Conservation (phyloP, 2,888 invertebrate genomes). For the Lordiphosa andalusiaca region DNA sequence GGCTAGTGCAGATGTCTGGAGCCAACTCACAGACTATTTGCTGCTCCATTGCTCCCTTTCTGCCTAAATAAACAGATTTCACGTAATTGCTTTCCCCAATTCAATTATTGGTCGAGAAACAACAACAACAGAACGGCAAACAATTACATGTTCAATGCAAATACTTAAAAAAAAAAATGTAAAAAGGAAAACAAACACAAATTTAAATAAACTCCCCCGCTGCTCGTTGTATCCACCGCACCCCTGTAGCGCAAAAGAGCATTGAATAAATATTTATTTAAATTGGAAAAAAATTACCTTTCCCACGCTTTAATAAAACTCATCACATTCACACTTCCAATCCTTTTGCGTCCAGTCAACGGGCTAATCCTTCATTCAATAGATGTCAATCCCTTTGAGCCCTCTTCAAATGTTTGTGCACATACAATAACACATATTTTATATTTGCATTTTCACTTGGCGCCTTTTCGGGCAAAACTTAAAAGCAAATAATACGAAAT, state of each 20-base stretch:
- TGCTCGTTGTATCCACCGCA: conserved; percentile 17
- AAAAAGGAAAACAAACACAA: conserved; percentile 21
- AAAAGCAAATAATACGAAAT: conserved; percentile 39
- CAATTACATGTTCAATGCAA: conserved; percentile 53
- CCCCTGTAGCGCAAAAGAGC: conserved; percentile 40
- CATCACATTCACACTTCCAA: conserved; percentile 8
- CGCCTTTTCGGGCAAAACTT: conserved; percentile 31
- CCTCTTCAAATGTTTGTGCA: conserved; percentile 50
- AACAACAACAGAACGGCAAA: conserved; percentile 37
- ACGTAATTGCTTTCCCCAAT: conserved; percentile 65
- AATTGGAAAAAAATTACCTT: too few relatives aligned
- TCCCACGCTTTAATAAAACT: too few relatives aligned
- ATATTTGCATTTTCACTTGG: conserved; percentile 45
- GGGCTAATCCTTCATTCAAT: conserved; percentile 23
- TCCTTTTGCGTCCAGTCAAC: conserved; percentile 16
- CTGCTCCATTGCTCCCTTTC: conserved; percentile 42
- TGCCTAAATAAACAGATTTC: conserved; percentile 60
- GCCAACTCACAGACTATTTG: conserved; percentile 38
- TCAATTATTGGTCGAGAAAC: conserved; percentile 53
- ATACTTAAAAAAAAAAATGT: conserved; percentile 26
- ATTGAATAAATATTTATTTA: conserved; percentile 44
- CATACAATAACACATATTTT: conserved; percentile 21
- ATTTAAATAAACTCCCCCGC: conserved; percentile 22
- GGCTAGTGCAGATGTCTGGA: conserved; percentile 10
- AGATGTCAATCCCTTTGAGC: conserved; percentile 49